These are phyloP conservation scores for Myotis yumanensis DNA, from an alignment of 2,113 vertebrate species.

Conservation along the genomic window DNA sequence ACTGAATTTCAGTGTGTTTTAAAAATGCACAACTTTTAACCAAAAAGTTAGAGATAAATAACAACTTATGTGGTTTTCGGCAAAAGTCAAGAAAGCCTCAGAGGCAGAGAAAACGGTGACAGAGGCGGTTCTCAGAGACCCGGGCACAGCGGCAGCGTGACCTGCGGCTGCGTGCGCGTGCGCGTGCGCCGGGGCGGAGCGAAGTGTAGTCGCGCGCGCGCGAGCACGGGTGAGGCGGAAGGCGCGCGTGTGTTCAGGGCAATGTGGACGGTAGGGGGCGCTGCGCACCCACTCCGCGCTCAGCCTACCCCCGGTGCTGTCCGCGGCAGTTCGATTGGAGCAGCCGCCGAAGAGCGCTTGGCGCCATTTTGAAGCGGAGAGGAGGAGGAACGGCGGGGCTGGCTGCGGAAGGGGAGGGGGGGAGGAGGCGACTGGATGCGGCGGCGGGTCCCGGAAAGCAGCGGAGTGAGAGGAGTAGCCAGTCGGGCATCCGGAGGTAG, in stretches of 20 bases:
- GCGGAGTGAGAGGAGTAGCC: constrained; percentile 73
- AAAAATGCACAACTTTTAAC: not conserved
- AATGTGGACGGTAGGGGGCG: constrained; percentile 84
- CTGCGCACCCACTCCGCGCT: constrained; percentile 78
- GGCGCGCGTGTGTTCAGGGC: not conserved
- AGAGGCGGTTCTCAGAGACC: fast-evolving
- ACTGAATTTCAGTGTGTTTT: not conserved
- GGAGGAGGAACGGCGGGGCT: constrained; percentile 80
- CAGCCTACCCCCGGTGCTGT: constrained; percentile 63
- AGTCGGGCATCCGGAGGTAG: constrained; percentile 68
- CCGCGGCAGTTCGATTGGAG: constrained; percentile 84
- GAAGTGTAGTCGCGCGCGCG: not conserved
- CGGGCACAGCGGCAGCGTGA: not conserved
- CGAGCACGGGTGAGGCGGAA: not conserved
- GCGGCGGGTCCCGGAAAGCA: constrained; percentile 74
- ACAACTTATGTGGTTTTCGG: not conserved
- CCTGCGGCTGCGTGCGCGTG: not conserved
- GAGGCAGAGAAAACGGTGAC: not conserved
- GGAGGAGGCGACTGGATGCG: constrained; percentile 79
- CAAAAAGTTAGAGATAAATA: not conserved
- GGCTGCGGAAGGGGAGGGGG: constrained; percentile 88
- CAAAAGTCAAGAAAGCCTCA: not conserved
- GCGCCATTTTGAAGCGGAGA: constrained; percentile 99
- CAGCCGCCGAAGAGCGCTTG: constrained; percentile 89
- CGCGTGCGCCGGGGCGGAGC: not conserved